Evolutionary conservation across 2,113 vertebrate genomes (phyloP).

Genomic region (Irena cyanogastra): DNA sequence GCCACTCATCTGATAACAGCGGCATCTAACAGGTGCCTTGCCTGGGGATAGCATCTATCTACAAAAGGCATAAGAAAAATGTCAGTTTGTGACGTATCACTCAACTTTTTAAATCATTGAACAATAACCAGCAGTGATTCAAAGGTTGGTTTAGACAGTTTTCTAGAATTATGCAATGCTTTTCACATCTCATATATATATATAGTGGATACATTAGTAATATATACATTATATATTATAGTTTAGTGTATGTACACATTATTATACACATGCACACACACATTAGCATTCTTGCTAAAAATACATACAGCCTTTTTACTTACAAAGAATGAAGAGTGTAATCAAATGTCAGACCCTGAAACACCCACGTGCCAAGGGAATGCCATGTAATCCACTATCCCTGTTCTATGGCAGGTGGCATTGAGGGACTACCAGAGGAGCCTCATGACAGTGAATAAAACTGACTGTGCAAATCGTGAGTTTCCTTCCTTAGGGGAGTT

Average conservation of each 20-base stretch:
- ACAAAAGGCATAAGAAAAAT: not conserved
- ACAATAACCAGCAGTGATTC: not conserved
- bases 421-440: not conserved
- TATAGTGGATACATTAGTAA: not conserved
- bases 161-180: not conserved
- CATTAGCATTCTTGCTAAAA: not conserved
- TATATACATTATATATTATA: not conserved
- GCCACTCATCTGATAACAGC: too few relatives aligned
- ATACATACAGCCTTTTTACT: not conserved
- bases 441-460: not conserved
- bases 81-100: not conserved
- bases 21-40: not conserved
- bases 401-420: not conserved
- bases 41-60: not conserved
- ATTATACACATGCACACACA: not conserved
- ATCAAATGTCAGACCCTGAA: not conserved
- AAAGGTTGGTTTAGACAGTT: not conserved
- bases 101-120: not conserved
- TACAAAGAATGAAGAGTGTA: not conserved
- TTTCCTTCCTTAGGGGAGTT: not conserved
- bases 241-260: not conserved
- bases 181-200: not conserved
- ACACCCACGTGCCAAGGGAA: not conserved
- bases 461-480: not conserved
- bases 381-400: rapidly evolving